Evolutionary conservation across 2,113 vertebrate species (phyloP).

Genomic region (Cinclus cinclus): DNA sequence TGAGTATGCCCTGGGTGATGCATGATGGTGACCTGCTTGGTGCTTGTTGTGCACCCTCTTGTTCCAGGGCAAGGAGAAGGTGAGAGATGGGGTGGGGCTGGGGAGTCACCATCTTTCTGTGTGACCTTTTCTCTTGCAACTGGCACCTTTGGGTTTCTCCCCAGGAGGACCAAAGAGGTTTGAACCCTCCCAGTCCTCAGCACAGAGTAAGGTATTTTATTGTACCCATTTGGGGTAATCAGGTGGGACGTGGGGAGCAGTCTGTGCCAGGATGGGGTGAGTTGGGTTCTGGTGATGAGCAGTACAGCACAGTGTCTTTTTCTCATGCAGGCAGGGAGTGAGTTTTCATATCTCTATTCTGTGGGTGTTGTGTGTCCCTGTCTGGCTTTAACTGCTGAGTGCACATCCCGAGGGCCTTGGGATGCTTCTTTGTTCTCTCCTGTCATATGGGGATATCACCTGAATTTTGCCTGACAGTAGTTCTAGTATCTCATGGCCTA

Average conservation of each 20-base stretch:
- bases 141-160: background rate
- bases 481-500: background rate
- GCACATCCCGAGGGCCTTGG: background rate
- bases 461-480: background rate
- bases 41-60: background rate
- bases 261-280: accelerated
- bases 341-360: background rate
- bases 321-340: background rate
- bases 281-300: background rate
- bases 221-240: accelerated
- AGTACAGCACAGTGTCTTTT: background rate
- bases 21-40: background rate
- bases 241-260: background rate
- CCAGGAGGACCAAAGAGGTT: background rate
- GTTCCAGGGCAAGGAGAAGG: background rate
- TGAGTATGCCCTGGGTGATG: background rate
- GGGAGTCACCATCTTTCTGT: background rate
- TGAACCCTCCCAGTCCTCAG: background rate
- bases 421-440: background rate
- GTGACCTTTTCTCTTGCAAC: background rate
- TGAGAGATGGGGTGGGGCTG: background rate
- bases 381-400: background rate
- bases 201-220: background rate
- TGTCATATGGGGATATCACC: background rate
- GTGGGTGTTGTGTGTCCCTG: background rate